These are phyloP conservation scores for Dallia pectoralis DNA, from an alignment of 2,797 vertebrate genomes.

Conservation along the genomic window DNA sequence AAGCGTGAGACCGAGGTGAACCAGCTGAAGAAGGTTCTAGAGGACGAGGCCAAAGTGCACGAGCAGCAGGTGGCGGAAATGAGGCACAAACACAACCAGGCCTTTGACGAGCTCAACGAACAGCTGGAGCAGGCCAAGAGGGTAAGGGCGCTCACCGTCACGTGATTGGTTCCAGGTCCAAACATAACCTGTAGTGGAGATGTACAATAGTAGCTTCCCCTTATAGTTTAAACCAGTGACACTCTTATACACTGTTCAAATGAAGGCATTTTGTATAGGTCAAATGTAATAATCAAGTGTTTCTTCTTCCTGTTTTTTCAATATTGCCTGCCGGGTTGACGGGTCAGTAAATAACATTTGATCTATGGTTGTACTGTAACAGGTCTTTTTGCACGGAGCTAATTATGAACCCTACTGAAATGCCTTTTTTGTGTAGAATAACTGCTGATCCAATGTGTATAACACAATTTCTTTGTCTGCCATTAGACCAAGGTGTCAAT, in stretches of 20 bases:
- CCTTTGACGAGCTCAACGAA: constrained; percentile 90
- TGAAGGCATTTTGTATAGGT: neutral
- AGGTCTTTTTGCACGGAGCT: neutral
- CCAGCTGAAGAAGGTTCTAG: constrained; percentile 87
- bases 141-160: constrained; percentile 63
- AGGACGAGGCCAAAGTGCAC: constrained; percentile 86
- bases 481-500: constrained; percentile 87
- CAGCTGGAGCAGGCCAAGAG: constrained; percentile 93
- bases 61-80: constrained; percentile 91
- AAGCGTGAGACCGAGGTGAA: constrained; percentile 94
- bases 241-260: neutral
- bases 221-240: neutral
- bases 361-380: neutral
- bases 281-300: neutral
- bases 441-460: neutral
- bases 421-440: no score
- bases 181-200: no score
- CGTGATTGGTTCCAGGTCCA: no score
- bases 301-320: neutral
- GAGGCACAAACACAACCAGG: constrained; percentile 92
- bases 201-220: no score
- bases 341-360: neutral
- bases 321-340: neutral
- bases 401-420: neutral
- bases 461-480: constrained; percentile 24